These are phyloP conservation scores for Mirza zaza DNA, from an alignment of 2,113 vertebrate genomes.

Conservation along the genomic window DNA sequence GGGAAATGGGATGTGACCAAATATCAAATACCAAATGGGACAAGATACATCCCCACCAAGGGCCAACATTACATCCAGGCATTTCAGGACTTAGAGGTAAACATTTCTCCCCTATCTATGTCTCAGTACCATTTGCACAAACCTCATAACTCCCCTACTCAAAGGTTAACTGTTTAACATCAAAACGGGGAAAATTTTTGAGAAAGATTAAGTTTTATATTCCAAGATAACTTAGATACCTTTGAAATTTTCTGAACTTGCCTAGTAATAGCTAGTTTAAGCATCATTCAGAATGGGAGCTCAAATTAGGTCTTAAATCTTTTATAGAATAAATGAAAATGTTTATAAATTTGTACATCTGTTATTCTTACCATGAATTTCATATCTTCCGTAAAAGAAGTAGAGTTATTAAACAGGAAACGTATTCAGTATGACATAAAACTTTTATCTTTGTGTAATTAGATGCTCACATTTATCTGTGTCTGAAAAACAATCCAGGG, in stretches of 20 bases:
- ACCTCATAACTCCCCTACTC: not conserved
- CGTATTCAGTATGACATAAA: not conserved
- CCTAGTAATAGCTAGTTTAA: not conserved
- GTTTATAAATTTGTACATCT: not conserved
- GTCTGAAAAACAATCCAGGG: not conserved
- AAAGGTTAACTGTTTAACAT: not conserved
- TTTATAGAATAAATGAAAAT: not conserved
- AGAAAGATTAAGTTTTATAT: not conserved
- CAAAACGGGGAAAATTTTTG: not conserved
- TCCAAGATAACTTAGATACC: not conserved
- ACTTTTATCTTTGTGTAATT: not conserved
- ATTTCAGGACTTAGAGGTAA: not conserved
- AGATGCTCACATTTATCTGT: not conserved
- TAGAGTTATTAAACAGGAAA: not conserved
- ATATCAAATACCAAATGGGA: not conserved
- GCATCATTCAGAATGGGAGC: not conserved
- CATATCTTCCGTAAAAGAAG: not conserved
- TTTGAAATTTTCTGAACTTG: not conserved
- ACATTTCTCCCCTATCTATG: not conserved
- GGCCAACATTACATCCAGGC: not conserved
- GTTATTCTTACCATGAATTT: not conserved
- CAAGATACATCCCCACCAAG: not conserved
- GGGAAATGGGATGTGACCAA: not conserved
- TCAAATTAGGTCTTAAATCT: not conserved
- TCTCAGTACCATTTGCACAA: not conserved